Evolutionary conservation across 2,797 vertebrate species (phyloP).

Genomic region (Sebastes flavidus): DNA sequence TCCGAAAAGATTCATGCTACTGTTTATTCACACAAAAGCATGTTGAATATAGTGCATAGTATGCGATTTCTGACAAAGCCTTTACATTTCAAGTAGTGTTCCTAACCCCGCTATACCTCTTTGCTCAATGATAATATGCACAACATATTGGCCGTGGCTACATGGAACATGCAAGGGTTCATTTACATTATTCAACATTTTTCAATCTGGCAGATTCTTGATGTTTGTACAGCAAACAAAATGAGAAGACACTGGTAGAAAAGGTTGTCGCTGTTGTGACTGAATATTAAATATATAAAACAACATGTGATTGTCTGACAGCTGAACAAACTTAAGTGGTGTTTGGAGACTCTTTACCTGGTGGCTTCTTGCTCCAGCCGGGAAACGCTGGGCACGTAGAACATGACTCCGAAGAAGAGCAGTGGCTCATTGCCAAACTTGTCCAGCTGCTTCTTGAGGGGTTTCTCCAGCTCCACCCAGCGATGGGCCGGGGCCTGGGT

Average conservation of each 20-base stretch:
- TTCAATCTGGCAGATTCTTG: neutral
- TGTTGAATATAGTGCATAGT: no score
- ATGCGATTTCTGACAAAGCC: no score
- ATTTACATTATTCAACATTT: neutral
- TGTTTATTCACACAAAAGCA: no score
- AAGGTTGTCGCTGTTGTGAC: neutral
- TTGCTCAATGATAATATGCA: neutral
- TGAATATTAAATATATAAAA: neutral
- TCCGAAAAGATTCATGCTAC: no score
- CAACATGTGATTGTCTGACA: neutral
- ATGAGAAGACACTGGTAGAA: neutral
- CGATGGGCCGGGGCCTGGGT: constrained; percentile 86
- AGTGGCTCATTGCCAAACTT: constrained; percentile 95
- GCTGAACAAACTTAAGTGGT: neutral
- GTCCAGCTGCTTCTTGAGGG: constrained; percentile 98
- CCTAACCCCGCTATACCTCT: neutral
- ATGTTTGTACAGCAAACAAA: neutral
- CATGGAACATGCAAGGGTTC: neutral
- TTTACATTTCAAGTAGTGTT: neutral
- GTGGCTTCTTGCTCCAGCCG: constrained; percentile 93
- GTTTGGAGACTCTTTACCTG: constrained; percentile 81
- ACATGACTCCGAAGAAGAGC: constrained; percentile 98
- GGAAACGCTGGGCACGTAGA: constrained; percentile 94
- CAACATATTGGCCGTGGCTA: neutral
- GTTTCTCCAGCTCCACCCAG: constrained; percentile 98